A percentile compares a stretch with the other conserved stretches of the same genome.
Evolutionary conservation across 2,797 vertebrate species (phyloP).

Genomic region (Pterois miles): DNA sequence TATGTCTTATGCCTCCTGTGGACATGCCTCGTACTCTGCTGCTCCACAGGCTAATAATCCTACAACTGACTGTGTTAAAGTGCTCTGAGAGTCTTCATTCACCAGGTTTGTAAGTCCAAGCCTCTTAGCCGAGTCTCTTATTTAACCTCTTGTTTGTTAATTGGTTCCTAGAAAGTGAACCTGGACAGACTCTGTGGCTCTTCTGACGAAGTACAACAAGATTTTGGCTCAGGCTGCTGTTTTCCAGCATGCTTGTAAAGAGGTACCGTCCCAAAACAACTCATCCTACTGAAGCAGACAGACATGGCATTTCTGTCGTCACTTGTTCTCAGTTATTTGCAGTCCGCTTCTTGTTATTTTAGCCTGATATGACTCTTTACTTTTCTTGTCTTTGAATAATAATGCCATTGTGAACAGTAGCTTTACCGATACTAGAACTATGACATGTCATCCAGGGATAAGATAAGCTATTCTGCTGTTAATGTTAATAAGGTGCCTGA

Average conservation of each 20-base stretch:
- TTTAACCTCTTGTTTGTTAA: constrained; percentile 20
- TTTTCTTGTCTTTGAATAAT: not conserved
- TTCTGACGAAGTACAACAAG: not conserved
- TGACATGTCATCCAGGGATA: too few relatives aligned
- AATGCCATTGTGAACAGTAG: not conserved
- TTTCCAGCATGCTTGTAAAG: not conserved
- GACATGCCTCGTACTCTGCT: not conserved
- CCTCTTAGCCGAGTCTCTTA: constrained; percentile 42
- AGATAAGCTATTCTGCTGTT: not conserved
- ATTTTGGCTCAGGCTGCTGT: not conserved
- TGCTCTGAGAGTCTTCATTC: constrained; percentile 30
- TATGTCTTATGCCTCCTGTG: not conserved
- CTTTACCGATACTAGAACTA: fast-evolving
- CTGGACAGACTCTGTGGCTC: not conserved
- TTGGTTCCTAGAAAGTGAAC: constrained; percentile 32
- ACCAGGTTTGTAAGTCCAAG: constrained; percentile 45
- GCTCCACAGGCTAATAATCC: constrained; percentile 32
- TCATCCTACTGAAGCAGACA: not conserved
- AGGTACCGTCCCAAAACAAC: not conserved
- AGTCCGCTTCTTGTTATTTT: not conserved
- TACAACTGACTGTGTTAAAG: not conserved
- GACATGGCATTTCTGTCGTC: not conserved
- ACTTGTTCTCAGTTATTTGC: not conserved
- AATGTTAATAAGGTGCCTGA: not conserved
- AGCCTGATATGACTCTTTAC: fast-evolving